phyloP scores from a whole-genome alignment of 2,113 vertebrate genomes.

The Eurypyga helias region DNA sequence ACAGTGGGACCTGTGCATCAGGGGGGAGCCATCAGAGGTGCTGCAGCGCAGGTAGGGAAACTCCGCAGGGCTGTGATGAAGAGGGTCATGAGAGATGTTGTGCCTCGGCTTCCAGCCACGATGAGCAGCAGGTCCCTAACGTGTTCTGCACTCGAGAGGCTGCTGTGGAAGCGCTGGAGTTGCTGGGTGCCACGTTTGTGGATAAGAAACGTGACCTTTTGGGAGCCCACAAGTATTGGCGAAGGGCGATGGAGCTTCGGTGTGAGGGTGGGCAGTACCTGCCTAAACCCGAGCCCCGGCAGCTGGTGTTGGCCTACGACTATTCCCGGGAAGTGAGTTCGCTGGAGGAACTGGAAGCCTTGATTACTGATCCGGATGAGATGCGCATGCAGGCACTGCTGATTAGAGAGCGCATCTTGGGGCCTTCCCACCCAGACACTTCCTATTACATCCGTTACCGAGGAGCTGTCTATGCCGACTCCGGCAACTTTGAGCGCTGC shows the following conservation, averaged over 20 bases:
- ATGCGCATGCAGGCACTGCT: constrained; percentile 95
- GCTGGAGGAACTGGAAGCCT: constrained; percentile 87
- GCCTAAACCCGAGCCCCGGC: constrained; percentile 84
- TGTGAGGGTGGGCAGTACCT: constrained; percentile 79
- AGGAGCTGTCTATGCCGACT: constrained; percentile 93
- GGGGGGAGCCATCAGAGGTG: neutral
- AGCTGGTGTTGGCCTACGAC: constrained; percentile 88
- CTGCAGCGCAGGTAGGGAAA: neutral
- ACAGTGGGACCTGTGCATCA: neutral
- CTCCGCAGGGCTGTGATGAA: neutral
- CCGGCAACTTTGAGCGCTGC: constrained; percentile 93
- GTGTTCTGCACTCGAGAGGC: constrained; percentile 81
- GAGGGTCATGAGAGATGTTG: neutral
- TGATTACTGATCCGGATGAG: constrained; percentile 93
- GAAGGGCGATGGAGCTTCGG: constrained; percentile 91
- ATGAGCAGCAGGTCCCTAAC: neutral
- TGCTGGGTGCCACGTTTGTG: constrained; percentile 93
- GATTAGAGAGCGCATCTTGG: constrained; percentile 92
- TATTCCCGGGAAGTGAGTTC: constrained; percentile 87
- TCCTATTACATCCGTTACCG: constrained; percentile 96
- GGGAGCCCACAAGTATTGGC: constrained; percentile 91
- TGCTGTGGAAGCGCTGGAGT: constrained; percentile 86
- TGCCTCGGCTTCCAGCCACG: neutral
- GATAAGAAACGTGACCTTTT: constrained; percentile 94
- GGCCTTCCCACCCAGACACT: constrained; percentile 92